Conservation (phyloP, 1,140 invertebrate genomes). For the Ceratitis capitata region DNA sequence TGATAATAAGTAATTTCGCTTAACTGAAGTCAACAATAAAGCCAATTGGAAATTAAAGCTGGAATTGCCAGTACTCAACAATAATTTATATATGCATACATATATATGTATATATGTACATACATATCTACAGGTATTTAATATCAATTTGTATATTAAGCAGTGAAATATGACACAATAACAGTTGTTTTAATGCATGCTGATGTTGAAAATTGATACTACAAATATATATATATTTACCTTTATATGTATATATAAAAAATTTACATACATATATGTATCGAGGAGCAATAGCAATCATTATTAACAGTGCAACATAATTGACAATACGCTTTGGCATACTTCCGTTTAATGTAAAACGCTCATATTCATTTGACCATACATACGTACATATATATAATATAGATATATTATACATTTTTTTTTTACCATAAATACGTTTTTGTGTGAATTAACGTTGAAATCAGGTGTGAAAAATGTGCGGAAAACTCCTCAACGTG, state of each 20-base stretch:
- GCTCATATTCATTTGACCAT: not conserved
- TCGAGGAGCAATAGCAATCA: not conserved
- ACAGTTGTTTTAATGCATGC: not conserved
- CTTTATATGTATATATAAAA: no score
- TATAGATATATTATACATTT: not conserved
- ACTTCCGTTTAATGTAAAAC: not conserved
- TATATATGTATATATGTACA: not conserved
- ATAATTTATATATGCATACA: not conserved
- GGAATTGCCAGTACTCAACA: not conserved
- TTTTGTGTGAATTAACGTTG: not conserved
- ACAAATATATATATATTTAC: no score
- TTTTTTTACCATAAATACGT: not conserved
- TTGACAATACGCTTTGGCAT: not conserved
- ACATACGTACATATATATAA: not conserved
- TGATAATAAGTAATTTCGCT: not conserved
- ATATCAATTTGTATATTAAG: not conserved
- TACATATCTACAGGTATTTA: not conserved
- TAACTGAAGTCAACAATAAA: not conserved
- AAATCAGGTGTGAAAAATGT: not conserved
- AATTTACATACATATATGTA: no score
- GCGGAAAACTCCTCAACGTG: not conserved
- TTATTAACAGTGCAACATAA: constrained; percentile 1
- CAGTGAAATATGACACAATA: not conserved
- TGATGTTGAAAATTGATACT: not conserved
- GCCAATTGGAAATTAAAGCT: not conserved